phyloP scores from a whole-genome alignment of 2,797 vertebrate species.

The Numenius phaeopus region DNA sequence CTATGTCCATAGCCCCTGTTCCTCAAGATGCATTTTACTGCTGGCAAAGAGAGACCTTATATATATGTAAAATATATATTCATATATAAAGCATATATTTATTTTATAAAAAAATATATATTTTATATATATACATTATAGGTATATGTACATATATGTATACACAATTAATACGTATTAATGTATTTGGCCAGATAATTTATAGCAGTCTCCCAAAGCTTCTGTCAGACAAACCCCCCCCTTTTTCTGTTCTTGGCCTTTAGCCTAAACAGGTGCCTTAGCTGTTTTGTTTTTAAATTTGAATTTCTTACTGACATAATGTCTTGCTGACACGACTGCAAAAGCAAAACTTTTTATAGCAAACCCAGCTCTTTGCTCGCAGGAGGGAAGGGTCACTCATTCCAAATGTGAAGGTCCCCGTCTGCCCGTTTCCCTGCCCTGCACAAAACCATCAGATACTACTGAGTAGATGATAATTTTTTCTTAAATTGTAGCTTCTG shows the following conservation, averaged over 20 bases:
- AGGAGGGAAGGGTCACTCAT: neutral
- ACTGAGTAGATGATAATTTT: neutral
- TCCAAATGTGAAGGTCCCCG: neutral
- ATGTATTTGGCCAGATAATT: neutral
- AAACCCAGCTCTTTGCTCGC: neutral
- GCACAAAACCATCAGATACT: neutral
- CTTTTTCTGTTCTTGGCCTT: neutral
- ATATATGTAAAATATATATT: neutral
- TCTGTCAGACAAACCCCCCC: accelerated
- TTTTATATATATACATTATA: neutral
- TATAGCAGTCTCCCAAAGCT: neutral
- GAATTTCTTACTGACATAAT: neutral
- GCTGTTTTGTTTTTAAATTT: neutral
- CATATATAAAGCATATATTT: too few species aligned
- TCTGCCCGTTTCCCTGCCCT: neutral
- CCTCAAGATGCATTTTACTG: neutral
- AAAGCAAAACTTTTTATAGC: neutral
- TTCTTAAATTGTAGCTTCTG: neutral
- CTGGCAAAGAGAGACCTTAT: neutral
- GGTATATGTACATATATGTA: neutral
- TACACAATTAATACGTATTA: neutral
- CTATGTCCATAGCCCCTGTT: neutral
- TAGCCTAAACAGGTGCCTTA: neutral
- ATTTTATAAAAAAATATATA: too few species aligned
- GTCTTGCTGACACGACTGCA: neutral